These are phyloP conservation scores for Equus quagga DNA, from an alignment of 2,113 vertebrate genomes.

Conservation along the genomic window DNA sequence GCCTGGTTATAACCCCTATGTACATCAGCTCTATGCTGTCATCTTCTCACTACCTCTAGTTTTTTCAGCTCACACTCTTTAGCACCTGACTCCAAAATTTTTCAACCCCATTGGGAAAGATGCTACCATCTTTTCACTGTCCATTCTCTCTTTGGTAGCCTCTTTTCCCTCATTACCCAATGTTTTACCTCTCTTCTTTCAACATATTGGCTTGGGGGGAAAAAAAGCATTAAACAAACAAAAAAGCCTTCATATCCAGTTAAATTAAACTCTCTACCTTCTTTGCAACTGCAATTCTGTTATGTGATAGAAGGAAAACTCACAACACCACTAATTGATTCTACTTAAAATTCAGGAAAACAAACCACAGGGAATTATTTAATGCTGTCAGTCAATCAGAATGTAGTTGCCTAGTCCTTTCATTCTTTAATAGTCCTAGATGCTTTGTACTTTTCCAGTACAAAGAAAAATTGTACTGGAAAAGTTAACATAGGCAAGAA, in stretches of 20 bases:
- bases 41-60: background rate
- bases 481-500: too few species aligned
- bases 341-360: background rate
- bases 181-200: background rate
- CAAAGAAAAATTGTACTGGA: background rate
- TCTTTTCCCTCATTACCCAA: background rate
- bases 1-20: background rate
- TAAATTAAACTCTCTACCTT: background rate
- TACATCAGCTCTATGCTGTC: too few species aligned
- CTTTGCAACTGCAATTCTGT: background rate
- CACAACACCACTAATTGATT: background rate
- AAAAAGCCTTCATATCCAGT: background rate
- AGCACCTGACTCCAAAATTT: background rate
- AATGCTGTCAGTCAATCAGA: background rate
- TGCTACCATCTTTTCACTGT: background rate
- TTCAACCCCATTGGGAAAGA: background rate
- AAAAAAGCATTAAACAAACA: background rate
- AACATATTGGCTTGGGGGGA: accelerated
- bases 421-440: background rate
- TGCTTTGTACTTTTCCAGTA: too few species aligned
- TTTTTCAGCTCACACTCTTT: background rate
- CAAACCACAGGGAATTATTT: background rate
- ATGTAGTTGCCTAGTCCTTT: background rate
- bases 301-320: background rate
- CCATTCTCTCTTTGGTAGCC: background rate